Conservation (phyloP, 2,888 invertebrate species). For the Alsophila aescularia region DNA sequence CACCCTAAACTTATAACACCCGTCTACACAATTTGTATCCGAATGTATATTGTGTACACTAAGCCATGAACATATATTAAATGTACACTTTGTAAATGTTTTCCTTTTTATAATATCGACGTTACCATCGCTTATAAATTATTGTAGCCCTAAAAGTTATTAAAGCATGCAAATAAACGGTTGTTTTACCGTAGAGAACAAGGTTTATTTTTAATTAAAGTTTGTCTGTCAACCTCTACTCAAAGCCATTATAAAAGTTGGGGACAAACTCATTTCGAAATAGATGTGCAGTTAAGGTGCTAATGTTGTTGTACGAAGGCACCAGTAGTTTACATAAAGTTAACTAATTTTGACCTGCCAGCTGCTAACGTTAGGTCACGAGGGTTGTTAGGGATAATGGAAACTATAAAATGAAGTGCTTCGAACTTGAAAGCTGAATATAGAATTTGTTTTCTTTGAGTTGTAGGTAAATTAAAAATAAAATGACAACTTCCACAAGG, state of each 20-base stretch:
- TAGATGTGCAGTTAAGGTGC: constrained; percentile 8
- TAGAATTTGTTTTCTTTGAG: not conserved
- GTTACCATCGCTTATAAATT: constrained; percentile 6
- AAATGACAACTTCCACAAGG: too few species aligned
- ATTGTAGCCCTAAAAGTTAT: constrained; percentile 1
- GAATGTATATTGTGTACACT: too few species aligned
- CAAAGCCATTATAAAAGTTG: constrained; percentile 12
- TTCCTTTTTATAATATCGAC: too few species aligned
- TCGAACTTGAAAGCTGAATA: not conserved
- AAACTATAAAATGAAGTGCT: not conserved
- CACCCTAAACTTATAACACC: too few species aligned
- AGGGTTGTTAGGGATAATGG: not conserved
- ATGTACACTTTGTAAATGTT: too few species aligned
- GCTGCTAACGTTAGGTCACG: not conserved
- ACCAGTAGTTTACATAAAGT: constrained; percentile 10
- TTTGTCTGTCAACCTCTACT: constrained; percentile 14
- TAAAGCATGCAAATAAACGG: constrained; percentile 6
- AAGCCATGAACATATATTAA: too few species aligned
- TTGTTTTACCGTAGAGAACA: constrained; percentile 4
- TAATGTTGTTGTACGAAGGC: not conserved
- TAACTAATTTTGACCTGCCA: constrained; percentile 5
- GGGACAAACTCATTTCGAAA: constrained; percentile 2
- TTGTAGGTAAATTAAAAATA: too few species aligned
- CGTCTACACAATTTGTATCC: too few species aligned
- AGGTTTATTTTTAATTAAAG: constrained; percentile 23